These are phyloP conservation scores for Botia almorhae DNA, from an alignment of 2,797 vertebrate genomes.

Conservation along the genomic window DNA sequence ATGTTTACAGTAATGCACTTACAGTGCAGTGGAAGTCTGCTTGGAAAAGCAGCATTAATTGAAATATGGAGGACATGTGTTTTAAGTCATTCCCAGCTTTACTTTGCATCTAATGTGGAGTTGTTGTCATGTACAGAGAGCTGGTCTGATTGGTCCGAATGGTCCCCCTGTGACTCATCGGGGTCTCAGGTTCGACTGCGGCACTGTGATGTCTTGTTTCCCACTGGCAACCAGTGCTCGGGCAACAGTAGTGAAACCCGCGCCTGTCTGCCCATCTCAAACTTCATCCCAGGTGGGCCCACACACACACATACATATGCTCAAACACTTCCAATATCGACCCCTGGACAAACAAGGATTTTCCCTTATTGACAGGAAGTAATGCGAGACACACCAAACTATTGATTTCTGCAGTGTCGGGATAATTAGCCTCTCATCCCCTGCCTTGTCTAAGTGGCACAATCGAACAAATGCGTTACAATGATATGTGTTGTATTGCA, in stretches of 20 bases:
- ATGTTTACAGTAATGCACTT: too few species aligned
- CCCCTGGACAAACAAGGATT: slow-evolving; percentile 62
- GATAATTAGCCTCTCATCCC: slow-evolving; percentile 67
- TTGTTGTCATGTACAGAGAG: slow-evolving; percentile 80
- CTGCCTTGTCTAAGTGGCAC: slow-evolving; percentile 50
- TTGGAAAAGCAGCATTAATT: too few species aligned
- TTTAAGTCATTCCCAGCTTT: background rate
- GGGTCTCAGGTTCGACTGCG: slow-evolving; percentile 84
- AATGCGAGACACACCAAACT: slow-evolving; percentile 66
- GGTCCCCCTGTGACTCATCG: slow-evolving; percentile 86
- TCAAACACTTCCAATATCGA: slow-evolving; percentile 61
- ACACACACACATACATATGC: slow-evolving; percentile 4
- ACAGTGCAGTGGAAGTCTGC: too few species aligned
- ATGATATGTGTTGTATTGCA: slow-evolving; percentile 43
- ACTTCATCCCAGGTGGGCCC: slow-evolving; percentile 90
- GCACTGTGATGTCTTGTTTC: slow-evolving; percentile 89
- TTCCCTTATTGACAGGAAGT: slow-evolving; percentile 66
- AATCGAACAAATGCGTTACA: slow-evolving; percentile 58
- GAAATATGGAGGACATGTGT: too few species aligned
- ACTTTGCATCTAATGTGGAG: slow-evolving; percentile 5
- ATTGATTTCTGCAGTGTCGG: slow-evolving; percentile 67
- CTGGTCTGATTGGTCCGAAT: slow-evolving; percentile 94
- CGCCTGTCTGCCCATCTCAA: slow-evolving; percentile 85
- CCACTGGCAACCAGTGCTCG: slow-evolving; percentile 89
- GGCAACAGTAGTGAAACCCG: slow-evolving; percentile 89